phyloP scores from a whole-genome alignment of 2,797 vertebrate genomes.

The Syngnathus rostellatus region DNA sequence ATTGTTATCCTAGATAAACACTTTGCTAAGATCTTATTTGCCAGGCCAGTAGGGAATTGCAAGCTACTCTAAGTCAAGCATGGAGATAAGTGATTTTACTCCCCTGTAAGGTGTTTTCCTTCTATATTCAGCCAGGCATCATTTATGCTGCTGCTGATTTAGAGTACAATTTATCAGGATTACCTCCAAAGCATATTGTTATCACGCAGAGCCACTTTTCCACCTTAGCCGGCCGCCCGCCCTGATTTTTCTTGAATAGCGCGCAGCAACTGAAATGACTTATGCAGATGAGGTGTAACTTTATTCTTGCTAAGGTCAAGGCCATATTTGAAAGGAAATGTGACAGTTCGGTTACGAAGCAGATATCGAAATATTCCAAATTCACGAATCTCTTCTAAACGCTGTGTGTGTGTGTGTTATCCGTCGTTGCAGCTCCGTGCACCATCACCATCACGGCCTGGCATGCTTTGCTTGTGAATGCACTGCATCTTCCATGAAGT shows the following conservation, averaged over 20 bases:
- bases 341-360: constrained; percentile 14
- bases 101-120: constrained; percentile 21
- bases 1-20: constrained; percentile 72
- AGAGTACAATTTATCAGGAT: neutral
- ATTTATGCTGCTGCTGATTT: constrained; percentile 5
- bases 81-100: constrained; percentile 37
- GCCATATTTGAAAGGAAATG: constrained; percentile 18
- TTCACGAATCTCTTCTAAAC: neutral
- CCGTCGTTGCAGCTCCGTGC: neutral
- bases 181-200: neutral
- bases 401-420: neutral
- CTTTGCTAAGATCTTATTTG: constrained; percentile 41
- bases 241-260: constrained; percentile 29
- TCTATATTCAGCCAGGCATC: neutral
- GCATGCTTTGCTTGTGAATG: neutral
- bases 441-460: neutral
- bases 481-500: constrained; percentile 1
- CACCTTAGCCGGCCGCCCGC: constrained; percentile 7
- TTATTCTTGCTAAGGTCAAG: constrained; percentile 48
- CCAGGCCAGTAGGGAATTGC: constrained; percentile 54
- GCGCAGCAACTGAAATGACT: constrained; percentile 55
- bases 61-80: constrained; percentile 49
- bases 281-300: constrained; percentile 53
- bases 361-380: constrained; percentile 16
- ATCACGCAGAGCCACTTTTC: constrained; percentile 1